Evolutionary conservation across 1,140 invertebrate genomes (phyloP).

Genomic region (Ostrea denselamellosa): DNA sequence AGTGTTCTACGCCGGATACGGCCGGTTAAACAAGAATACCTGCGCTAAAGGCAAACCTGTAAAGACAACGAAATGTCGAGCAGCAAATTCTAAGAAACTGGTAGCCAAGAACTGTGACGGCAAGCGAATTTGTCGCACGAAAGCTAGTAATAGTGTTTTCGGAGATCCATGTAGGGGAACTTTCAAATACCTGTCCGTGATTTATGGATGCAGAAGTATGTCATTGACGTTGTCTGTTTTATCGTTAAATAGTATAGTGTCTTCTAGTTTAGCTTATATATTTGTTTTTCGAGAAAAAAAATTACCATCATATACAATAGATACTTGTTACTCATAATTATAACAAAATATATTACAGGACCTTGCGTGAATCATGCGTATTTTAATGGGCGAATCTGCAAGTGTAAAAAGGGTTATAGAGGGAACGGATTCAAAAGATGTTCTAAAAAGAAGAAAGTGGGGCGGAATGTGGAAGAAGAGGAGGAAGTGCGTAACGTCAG

Average conservation of each 20-base stretch:
- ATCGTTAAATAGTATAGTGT: too few relatives aligned
- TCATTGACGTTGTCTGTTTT: neutral
- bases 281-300: too few relatives aligned
- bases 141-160: slow-evolving; percentile 43
- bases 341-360: neutral
- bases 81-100: neutral
- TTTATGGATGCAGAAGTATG: slow-evolving; percentile 44
- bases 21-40: neutral
- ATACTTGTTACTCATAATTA: too few relatives aligned
- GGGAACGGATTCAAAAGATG: slow-evolving; percentile 3
- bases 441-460: neutral
- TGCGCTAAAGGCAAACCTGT: slow-evolving; percentile 8
- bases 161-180: slow-evolving; percentile 50
- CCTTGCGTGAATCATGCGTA: neutral
- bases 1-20: slow-evolving; percentile 9
- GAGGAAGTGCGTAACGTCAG: neutral
- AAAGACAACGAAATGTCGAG: slow-evolving; percentile 40
- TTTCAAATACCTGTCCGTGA: slow-evolving; percentile 47
- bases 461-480: neutral
- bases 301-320: too few relatives aligned
- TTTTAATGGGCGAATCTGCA: neutral
- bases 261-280: too few relatives aligned
- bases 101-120: slow-evolving; percentile 38
- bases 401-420: neutral
- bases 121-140: slow-evolving; percentile 33